These are phyloP conservation scores for Melanotaenia pygmaea DNA, from an alignment of 2,797 vertebrate genomes.

Conservation along the genomic window DNA sequence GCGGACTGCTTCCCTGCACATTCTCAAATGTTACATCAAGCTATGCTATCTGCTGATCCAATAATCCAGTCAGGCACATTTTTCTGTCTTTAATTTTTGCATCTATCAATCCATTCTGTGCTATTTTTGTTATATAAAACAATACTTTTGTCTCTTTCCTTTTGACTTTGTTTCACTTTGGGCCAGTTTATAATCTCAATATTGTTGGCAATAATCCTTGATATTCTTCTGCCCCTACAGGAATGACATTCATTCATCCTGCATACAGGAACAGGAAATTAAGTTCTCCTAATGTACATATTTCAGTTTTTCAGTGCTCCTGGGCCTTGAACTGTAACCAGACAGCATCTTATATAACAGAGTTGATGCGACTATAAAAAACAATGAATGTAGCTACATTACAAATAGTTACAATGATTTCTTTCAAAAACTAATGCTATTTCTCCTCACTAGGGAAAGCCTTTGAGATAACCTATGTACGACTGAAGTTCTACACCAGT, in stretches of 20 bases:
- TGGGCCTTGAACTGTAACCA: conserved; percentile 47
- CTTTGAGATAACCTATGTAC: conserved; percentile 93
- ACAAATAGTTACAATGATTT: conserved; percentile 35
- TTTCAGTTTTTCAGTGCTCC: conserved; percentile 30
- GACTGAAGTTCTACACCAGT: conserved; percentile 95
- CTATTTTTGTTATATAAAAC: conserved; percentile 11
- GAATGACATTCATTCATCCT: conserved; percentile 63
- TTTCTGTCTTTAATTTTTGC: background rate
- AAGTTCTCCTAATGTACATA: conserved; percentile 63
- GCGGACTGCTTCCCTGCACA: conserved; percentile 4
- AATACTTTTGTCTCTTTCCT: conserved; percentile 17
- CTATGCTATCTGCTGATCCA: background rate
- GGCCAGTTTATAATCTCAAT: conserved; percentile 50
- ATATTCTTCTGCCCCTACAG: conserved; percentile 58
- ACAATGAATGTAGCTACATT: conserved; percentile 17
- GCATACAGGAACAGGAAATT: conserved; percentile 59
- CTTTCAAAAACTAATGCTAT: conserved; percentile 46
- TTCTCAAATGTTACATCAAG: conserved; percentile 9
- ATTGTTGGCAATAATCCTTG: conserved; percentile 66
- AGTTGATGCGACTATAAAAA: conserved; percentile 27
- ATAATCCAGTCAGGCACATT: background rate
- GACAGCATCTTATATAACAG: conserved; percentile 37
- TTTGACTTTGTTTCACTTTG: conserved; percentile 61
- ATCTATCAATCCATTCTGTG: conserved; percentile 7
- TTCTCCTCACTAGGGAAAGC: conserved; percentile 87